Conservation (phyloP, 2,888 invertebrate species). For the Apantesis nais region DNA sequence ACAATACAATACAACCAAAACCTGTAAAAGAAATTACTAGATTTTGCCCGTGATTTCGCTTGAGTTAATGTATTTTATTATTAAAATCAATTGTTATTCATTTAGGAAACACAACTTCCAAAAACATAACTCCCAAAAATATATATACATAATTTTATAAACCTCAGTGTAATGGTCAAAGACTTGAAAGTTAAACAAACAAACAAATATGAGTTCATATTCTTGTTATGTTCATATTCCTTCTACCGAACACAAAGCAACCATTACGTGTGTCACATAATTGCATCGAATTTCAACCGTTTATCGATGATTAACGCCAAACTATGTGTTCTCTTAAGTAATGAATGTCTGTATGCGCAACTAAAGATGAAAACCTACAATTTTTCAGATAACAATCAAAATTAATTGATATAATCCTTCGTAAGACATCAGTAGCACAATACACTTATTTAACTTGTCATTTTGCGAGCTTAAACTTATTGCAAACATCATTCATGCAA, state of each 20-base stretch:
- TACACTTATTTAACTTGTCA: constrained; percentile 66
- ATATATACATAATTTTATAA: not conserved
- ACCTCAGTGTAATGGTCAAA: not conserved
- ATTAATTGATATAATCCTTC: constrained; percentile 45
- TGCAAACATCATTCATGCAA: constrained; percentile 65
- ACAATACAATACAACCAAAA: no score
- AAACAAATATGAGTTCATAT: no score
- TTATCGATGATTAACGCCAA: constrained; percentile 6
- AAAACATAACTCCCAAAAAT: not conserved
- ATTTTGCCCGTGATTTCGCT: no score
- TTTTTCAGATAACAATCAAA: constrained; percentile 42
- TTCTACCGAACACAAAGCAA: not conserved
- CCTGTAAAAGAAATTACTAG: no score
- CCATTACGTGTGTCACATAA: not conserved
- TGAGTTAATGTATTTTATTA: no score
- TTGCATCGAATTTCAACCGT: not conserved
- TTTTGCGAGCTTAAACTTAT: constrained; percentile 67
- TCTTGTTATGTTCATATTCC: no score
- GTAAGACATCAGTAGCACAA: constrained; percentile 63
- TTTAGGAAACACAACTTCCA: no score
- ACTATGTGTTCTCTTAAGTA: not conserved
- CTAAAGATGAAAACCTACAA: constrained; percentile 24
- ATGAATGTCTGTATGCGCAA: constrained; percentile 4
- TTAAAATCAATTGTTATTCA: no score
- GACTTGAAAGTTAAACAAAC: not conserved